Conservation (phyloP, 2,797 vertebrate genomes). For the Trachops cirrhosus region DNA sequence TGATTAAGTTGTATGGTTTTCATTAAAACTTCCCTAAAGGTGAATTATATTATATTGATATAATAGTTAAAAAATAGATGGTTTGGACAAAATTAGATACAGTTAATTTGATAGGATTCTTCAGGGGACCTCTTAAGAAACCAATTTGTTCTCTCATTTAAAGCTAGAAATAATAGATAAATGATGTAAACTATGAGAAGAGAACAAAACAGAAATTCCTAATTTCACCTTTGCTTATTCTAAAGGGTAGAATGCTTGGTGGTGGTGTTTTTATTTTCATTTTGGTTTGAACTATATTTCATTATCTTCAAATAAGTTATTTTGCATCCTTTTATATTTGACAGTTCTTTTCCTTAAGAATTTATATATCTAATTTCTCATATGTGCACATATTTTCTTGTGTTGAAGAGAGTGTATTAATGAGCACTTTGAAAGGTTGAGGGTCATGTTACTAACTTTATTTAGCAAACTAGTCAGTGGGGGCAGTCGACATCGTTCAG, state of each 20-base stretch:
- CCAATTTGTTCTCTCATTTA: neutral
- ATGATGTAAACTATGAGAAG: neutral
- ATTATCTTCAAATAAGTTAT: neutral
- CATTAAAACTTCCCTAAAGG: neutral
- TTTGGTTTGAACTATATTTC: neutral
- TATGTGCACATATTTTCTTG: neutral
- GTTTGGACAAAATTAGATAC: neutral
- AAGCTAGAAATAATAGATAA: neutral
- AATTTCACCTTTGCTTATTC: neutral
- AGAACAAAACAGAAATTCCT: neutral
- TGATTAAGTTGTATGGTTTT: neutral
- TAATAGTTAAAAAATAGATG: neutral
- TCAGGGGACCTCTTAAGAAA: neutral
- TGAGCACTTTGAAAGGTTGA: neutral
- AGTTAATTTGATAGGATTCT: constrained; percentile 1
- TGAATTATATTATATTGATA: neutral
- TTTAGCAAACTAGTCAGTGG: neutral
- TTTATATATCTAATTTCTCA: neutral
- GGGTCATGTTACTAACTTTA: neutral
- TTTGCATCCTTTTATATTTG: neutral
- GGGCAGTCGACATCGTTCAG: too few species aligned
- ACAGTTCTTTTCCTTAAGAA: neutral
- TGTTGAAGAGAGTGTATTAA: neutral
- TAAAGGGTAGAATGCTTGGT: neutral
- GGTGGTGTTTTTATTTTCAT: neutral